Evolutionary conservation across 2,888 invertebrate species (phyloP), one percentile per base, ranked within the genome.

Genomic region (Sclerodermus sp.): DNA sequence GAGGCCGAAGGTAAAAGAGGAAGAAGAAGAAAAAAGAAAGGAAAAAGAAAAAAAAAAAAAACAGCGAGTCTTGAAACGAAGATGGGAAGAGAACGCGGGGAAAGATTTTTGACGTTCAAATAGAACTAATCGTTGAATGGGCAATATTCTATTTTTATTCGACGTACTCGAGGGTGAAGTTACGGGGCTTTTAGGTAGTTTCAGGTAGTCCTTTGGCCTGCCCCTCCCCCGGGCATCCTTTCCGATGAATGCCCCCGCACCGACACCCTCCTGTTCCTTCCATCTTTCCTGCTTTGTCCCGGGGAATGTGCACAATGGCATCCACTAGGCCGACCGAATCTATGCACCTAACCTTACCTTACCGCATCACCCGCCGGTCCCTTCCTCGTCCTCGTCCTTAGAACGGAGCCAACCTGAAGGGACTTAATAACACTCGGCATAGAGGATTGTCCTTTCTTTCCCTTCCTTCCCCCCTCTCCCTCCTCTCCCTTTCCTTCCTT

Each of bases 351-450:
- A 34, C 34, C 34, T 34, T n/a, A 34, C 34, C 34, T 13, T 13
- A 8, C 34, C 34, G 4, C 12, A 34, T 12, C 34, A 13, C 13
- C 4, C 13, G 3, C 34, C 34, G 34, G 4, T 8, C 34, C 34
- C 13, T 12, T 12, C 34, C 4, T 4, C 13, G 12, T 23, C 23
- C 23, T 23, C 23, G n/a, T n/a, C n/a, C n/a, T n/a, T n/a, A n/a
- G n/a, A n/a, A n/a, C n/a, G n/a, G n/a, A n/a, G n/a, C n/a, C n/a
- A n/a, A n/a, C n/a, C n/a, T n/a, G n/a, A n/a, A n/a, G 8, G 59
- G 56, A 61, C 61, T 61, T 60, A 57, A 64, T 61, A 57, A 58
- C 58, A 55, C 51, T 55, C 57, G 55, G 55, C 49, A 57, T 53
- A 49, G 54, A 60, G n/a, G n/a, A 63, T 64, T 63, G 55, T 63